These are phyloP conservation scores for Hestina assimilis DNA, from an alignment of 1,140 invertebrate genomes.

Conservation along the genomic window DNA sequence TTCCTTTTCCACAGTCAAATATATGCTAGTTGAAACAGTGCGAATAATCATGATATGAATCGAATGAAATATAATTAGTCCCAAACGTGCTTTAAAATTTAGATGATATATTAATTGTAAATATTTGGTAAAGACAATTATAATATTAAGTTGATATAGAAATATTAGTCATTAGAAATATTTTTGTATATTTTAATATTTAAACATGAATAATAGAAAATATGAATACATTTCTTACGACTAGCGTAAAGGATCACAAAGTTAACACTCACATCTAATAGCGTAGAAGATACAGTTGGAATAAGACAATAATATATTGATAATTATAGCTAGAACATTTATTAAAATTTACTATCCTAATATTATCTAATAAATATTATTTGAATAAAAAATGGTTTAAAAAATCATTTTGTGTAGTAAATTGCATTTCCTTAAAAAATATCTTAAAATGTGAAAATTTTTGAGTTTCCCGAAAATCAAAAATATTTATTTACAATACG, in stretches of 20 bases:
- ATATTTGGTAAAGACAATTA: conserved; percentile 51
- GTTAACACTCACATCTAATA: conserved; percentile 47
- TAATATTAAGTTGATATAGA: conserved; percentile 35
- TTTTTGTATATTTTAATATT: conserved; percentile 65
- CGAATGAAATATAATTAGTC: conserved; percentile 51
- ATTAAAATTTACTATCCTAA: conserved; percentile 17
- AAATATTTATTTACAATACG: conserved; percentile 28
- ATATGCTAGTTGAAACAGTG: conserved; percentile 58
- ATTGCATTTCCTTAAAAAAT: conserved; percentile 13
- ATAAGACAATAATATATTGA: conserved; percentile 13
- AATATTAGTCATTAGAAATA: conserved; percentile 65
- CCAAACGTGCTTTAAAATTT: conserved; percentile 57
- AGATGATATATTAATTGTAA: conserved; percentile 57
- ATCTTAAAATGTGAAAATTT: neutral
- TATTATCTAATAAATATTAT: conserved; percentile 15
- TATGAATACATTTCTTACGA: conserved; percentile 73
- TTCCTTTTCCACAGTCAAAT: conserved; percentile 32
- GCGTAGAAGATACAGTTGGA: conserved; percentile 28
- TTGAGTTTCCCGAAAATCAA: neutral
- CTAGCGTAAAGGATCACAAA: conserved; percentile 69
- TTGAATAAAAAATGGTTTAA: too few species aligned
- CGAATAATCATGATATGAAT: conserved; percentile 61
- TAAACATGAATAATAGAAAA: conserved; percentile 73
- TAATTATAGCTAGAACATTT: conserved; percentile 11
- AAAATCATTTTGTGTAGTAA: conserved; percentile 12